Percentiles rank a stretch among this genome's conserved stretches.
These are phyloP conservation scores for Neofelis nebulosa DNA, from an alignment of 2,113 vertebrate species.

Conservation along the genomic window DNA sequence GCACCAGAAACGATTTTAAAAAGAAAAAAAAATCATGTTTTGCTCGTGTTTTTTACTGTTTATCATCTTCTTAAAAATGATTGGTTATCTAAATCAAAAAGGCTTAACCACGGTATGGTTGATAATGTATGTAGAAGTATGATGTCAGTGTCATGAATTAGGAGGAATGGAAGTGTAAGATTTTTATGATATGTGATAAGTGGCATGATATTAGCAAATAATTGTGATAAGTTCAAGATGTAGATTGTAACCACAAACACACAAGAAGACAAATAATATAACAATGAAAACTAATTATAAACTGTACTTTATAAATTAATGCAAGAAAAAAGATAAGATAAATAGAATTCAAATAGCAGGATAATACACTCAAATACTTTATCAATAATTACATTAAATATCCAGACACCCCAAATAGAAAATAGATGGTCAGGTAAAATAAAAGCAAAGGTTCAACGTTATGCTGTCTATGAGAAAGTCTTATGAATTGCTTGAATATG, in stretches of 20 bases:
- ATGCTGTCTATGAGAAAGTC: no score
- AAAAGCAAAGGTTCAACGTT: no score
- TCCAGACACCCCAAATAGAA: no score
- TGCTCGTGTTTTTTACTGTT: background rate
- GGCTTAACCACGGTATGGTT: background rate
- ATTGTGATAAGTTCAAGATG: no score
- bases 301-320: background rate
- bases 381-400: background rate
- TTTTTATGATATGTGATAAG: background rate
- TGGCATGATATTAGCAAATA: background rate
- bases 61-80: background rate
- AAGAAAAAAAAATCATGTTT: background rate
- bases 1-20: background rate
- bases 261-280: no score
- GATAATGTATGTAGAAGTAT: background rate
- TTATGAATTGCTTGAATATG: no score
- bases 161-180: background rate
- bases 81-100: background rate
- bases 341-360: background rate
- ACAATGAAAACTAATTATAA: background rate
- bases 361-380: background rate
- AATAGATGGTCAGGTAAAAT: no score
- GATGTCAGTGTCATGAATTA: background rate
- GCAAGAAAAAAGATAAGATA: background rate
- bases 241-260: no score